A percentile compares a stretch with the other conserved stretches of the same genome.
These are phyloP conservation scores for Platygyra sinensis DNA, from an alignment of 64 coral and sea anemone species.

Conservation along the genomic window DNA sequence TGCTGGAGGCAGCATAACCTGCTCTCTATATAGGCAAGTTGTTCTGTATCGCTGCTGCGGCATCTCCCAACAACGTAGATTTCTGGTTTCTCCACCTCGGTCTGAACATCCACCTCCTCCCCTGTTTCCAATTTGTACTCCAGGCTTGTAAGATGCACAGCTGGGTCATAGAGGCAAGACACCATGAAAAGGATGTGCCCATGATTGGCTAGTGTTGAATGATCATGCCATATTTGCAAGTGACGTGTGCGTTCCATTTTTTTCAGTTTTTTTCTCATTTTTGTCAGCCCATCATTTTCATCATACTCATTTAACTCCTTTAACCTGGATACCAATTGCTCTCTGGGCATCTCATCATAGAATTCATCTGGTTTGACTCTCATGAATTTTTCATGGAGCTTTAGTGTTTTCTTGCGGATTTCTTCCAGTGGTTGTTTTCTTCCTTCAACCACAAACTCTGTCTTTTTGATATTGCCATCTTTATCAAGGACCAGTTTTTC, in stretches of 20 bases:
- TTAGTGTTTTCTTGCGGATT: background rate
- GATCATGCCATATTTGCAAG: slow-evolving; percentile 43
- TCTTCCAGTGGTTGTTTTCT: slow-evolving; percentile 38
- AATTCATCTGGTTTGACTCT: background rate
- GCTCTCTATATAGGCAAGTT: slow-evolving; percentile 30
- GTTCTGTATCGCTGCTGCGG: slow-evolving; percentile 12
- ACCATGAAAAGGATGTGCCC: slow-evolving; percentile 53
- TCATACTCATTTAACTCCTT: background rate
- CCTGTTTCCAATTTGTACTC: background rate
- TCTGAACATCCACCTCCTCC: background rate
- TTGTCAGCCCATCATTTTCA: background rate
- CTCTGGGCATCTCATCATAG: slow-evolving; percentile 10
- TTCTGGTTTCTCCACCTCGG: slow-evolving; percentile 6
- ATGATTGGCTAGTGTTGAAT: slow-evolving; percentile 46
- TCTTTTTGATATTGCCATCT: slow-evolving; percentile 11
- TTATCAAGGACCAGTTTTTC: too few relatives aligned
- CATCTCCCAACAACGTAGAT: slow-evolving; percentile 23
- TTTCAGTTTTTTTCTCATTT: slow-evolving; percentile 10
- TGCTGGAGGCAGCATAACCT: background rate
- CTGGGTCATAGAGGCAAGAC: slow-evolving; percentile 28
- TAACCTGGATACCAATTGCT: background rate
- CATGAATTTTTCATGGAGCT: slow-evolving; percentile 8
- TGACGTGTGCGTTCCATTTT: background rate
- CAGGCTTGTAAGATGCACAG: background rate
- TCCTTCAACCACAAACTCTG: slow-evolving; percentile 12